These are phyloP conservation scores for Notodonta ziczac DNA, from an alignment of 2,888 invertebrate species.

Conservation along the genomic window DNA sequence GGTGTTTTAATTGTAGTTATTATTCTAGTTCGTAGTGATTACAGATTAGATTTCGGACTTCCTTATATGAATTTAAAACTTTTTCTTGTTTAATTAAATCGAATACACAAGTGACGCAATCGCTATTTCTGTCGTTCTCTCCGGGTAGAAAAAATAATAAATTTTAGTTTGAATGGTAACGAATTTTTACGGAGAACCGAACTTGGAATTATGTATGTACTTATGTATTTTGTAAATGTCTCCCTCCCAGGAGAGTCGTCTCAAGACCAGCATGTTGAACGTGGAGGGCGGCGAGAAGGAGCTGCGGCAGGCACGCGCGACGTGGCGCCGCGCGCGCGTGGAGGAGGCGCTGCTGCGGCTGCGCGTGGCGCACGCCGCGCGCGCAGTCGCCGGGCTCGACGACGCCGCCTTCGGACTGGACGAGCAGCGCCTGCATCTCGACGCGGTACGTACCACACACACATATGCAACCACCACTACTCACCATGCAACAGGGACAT, in stretches of 20 bases:
- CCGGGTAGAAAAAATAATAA: too few relatives aligned
- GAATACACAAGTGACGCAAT: too few relatives aligned
- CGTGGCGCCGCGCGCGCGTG: constrained; percentile 67
- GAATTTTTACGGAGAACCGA: too few relatives aligned
- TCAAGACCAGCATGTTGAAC: constrained; percentile 65
- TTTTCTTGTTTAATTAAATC: too few relatives aligned
- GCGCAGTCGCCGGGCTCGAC: constrained; percentile 86
- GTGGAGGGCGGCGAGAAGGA: constrained; percentile 73
- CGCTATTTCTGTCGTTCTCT: too few relatives aligned
- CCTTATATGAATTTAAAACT: too few relatives aligned
- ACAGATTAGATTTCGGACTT: too few relatives aligned
- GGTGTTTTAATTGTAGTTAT: too few relatives aligned
- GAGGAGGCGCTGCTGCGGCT: constrained; percentile 88
- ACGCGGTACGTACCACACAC: constrained; percentile 83
- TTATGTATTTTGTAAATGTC: background rate
- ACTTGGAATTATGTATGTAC: too few relatives aligned
- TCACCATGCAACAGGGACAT: too few relatives aligned
- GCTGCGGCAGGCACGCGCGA: constrained; percentile 45
- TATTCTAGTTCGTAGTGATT: too few relatives aligned
- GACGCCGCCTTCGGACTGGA: constrained; percentile 87
- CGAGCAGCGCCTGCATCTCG: constrained; percentile 88
- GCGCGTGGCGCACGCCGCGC: constrained; percentile 87
- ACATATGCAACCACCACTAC: background rate
- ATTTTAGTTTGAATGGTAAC: too few relatives aligned
- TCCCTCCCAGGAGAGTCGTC: constrained; percentile 63